Percentiles rank a stretch among this genome's conserved stretches.
Conservation (phyloP, 2,113 vertebrate species). For the Semicossyphus pulcher region DNA sequence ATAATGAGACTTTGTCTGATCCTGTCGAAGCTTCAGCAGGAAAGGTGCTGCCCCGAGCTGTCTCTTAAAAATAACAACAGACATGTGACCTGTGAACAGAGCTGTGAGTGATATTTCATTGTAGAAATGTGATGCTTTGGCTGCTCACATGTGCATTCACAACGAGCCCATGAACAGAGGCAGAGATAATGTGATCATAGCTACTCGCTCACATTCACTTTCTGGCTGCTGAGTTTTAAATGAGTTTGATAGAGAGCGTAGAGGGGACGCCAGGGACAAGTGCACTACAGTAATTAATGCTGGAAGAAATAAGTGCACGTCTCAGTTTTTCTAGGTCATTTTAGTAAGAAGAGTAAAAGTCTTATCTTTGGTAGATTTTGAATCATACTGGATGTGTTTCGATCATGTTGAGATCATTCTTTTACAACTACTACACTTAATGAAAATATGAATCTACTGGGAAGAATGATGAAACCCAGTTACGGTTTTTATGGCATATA, state of each 20-base stretch:
- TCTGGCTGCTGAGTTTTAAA: conserved; percentile 43
- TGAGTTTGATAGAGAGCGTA: conserved; percentile 36
- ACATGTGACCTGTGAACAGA: background rate
- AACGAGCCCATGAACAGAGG: conserved; percentile 28
- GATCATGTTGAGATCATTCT: background rate
- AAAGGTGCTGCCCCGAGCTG: background rate
- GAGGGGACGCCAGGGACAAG: background rate
- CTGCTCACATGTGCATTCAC: conserved; percentile 31
- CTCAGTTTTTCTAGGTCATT: conserved; percentile 24
- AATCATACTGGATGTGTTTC: background rate
- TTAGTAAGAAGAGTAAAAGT: background rate
- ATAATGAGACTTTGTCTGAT: conserved; percentile 32
- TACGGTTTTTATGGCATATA: too few relatives aligned
- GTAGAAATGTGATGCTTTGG: background rate
- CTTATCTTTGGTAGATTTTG: background rate
- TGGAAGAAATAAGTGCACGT: conserved; percentile 26
- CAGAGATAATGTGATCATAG: conserved; percentile 37
- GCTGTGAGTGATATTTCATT: background rate
- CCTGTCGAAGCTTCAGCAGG: background rate
- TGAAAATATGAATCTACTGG: background rate
- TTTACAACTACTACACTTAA: too few relatives aligned
- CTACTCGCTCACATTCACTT: conserved; percentile 36
- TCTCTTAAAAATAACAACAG: conserved; percentile 31
- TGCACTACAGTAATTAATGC: conserved; percentile 52
- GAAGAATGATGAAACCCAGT: background rate